Evolutionary conservation across 2,113 vertebrate genomes (phyloP), one percentile per base, ranked within the genome.

Genomic region (Bubo bubo): DNA sequence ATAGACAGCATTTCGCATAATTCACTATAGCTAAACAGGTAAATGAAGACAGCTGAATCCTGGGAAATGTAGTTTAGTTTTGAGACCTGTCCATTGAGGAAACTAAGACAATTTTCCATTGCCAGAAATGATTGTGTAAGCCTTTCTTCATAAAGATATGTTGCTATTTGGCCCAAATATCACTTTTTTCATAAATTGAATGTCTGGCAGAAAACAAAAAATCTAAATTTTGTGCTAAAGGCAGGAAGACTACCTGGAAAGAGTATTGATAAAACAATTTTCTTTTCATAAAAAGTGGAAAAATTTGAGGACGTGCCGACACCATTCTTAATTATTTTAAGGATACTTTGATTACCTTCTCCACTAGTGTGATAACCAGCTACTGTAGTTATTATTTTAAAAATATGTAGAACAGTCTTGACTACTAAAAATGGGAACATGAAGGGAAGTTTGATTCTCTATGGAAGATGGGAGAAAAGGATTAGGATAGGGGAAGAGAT

Each of bases 401-500:
- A 56, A 56, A 22, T 11, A 1, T 0, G 2, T 21, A 21, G 39
- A 43, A 6, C 1, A 0, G 2, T 9, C 30, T 52, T 32, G 15
- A 49, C 27, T 49, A 8, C 32, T 72, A 11, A 2, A 2, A 21
- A 22, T n/a, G 3, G 8, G 45, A 87, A 73, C 3, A 23, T 10
- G 27, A 41, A 47, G 21, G 60, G 45, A 88, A 74, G 24, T 80
- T 23, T 64, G 30, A 21, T 14, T 56, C 9, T 15, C 37, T 34
- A 2, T 1, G 49, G 30, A 17, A 50, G 14, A 8, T 4, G 5
- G 14, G 18, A 27, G n/a, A 68, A 35, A 34, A 6, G 2, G 18
- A 10, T 59, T 27, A 39, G 19, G 19, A 6, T 5, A 20, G 6
- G 8, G 30, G 8, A 66, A 74, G 47, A 32, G 32, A 9, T 26